Evolutionary conservation across 2,797 vertebrate genomes (phyloP).

Genomic region (Chanos chanos): DNA sequence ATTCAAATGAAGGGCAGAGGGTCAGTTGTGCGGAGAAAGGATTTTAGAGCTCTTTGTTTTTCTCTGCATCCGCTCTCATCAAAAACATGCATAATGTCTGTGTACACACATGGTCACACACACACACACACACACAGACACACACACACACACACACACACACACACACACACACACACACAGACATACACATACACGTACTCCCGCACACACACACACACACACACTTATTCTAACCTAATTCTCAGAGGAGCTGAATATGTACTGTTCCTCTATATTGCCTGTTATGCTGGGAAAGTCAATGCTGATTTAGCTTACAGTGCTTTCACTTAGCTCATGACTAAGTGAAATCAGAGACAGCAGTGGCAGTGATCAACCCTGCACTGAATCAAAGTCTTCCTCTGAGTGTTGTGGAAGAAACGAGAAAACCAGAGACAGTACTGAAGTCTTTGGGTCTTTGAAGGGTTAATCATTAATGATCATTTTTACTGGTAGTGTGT

Average conservation of each 20-base stretch:
- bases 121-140: background rate
- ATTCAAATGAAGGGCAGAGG: conserved; percentile 81
- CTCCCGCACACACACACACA: conserved; percentile 8
- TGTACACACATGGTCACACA: background rate
- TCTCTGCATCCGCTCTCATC: conserved; percentile 19
- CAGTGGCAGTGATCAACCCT: conserved; percentile 4
- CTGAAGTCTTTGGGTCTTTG: background rate
- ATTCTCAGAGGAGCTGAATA: background rate
- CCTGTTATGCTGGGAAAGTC: background rate
- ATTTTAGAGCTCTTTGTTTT: conserved; percentile 48
- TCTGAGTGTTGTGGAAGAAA: no score
- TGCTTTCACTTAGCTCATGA: background rate
- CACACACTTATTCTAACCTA: background rate
- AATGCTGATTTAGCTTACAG: background rate
- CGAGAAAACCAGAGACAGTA: no score
- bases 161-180: conserved; percentile 4
- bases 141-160: background rate
- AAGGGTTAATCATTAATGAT: conserved; percentile 7
- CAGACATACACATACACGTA: background rate
- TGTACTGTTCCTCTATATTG: background rate
- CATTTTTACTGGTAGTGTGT: no score
- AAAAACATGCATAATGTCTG: conserved; percentile 20
- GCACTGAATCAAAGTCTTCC: no score
- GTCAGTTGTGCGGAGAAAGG: conserved; percentile 77
- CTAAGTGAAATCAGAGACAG: conserved; percentile 30